These are phyloP conservation scores for Coregonus clupeaformis DNA, from an alignment of 2,113 vertebrate species.

Conservation along the genomic window DNA sequence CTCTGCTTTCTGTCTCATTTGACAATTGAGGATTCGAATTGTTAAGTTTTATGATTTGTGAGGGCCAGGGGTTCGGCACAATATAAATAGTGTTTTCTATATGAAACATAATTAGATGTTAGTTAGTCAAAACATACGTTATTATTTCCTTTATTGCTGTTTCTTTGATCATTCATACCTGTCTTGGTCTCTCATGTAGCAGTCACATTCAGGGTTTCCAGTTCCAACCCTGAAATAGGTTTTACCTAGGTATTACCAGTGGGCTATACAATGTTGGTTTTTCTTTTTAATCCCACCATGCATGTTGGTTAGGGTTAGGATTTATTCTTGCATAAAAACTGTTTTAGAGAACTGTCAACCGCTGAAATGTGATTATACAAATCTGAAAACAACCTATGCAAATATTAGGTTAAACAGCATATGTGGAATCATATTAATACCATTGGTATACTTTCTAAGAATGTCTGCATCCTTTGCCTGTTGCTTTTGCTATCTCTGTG, in stretches of 20 bases:
- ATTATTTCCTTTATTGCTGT: neutral
- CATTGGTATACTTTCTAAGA: neutral
- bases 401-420: neutral
- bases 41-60: conserved; percentile 4
- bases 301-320: neutral
- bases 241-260: neutral
- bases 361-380: conserved; percentile 15
- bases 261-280: neutral
- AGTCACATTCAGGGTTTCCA: neutral
- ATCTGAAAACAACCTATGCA: conserved; percentile 6
- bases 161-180: neutral
- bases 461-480: neutral
- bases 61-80: conserved; percentile 17
- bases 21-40: neutral
- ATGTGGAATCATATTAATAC: neutral
- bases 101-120: neutral
- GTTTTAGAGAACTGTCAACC: neutral
- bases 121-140: neutral
- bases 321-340: neutral
- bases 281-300: neutral
- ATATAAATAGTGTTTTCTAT: neutral
- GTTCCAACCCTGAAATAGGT: neutral
- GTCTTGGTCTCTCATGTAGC: neutral
- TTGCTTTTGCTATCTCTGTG: neutral
- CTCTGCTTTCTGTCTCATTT: too few relatives aligned